Evolutionary conservation across 2,797 vertebrate genomes (phyloP), one percentile per base, ranked within the genome.

Genomic region (Adrianichthys oophorus): DNA sequence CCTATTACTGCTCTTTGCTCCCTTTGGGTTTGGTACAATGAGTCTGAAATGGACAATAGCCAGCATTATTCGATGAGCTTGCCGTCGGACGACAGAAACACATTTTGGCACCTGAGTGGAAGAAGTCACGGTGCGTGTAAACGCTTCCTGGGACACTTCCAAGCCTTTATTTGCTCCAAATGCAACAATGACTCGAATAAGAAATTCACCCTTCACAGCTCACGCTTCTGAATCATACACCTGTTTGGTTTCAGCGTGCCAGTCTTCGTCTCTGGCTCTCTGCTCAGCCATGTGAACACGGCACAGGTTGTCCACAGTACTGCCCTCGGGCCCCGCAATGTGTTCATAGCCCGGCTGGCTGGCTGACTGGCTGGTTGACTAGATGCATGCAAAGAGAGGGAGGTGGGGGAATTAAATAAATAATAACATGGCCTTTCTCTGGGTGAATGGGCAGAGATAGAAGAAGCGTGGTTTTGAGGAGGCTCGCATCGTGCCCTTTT

Each of bases 241-340:
- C 91, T 93, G 92, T 91, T 90, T 90, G 88, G 87, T 82, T 90
- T 83, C 84, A 72, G 82, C 62, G 83, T 92, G 91, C 90, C 91
- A 92, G 91, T 87, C 86, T 85, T 84, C 83, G 81, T 87, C 84
- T 51, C 89, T 83, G 86, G 68, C 86, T 83, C 85, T 78, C 89
- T 91, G 91, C 84, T 91, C 91, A 91, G 85, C 88, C 90, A 91
- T 91, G 90, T 91, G 91, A 87, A 87, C 85, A 89, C 82, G 72
- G 88, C 74, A 72, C 91, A 91, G 90, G 90, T 91, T 93, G 91
- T 89, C 90, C 90, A 87, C 83, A 78, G 83, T 52, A 55, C 85
- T 89, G 90, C 91, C 92, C 90, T 85, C 87, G 77, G 90, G 92
- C 92, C 80, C 80, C 65, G 74, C 92, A 91, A 92, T 93, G 92